Conservation (phyloP, 2,888 invertebrate species). For the Mantis religiosa region DNA sequence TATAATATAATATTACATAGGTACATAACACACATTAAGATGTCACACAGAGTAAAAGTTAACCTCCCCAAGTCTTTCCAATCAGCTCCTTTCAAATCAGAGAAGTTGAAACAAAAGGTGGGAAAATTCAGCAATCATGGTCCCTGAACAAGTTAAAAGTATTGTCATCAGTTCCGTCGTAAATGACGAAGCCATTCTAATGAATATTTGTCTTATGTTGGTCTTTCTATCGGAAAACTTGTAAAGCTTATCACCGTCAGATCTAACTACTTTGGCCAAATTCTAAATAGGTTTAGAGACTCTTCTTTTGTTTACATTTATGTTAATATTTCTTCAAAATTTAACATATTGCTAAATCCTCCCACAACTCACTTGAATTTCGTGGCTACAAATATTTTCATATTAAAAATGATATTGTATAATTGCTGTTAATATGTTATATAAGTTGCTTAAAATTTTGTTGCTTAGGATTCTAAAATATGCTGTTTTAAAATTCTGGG, state of each 20-base stretch:
- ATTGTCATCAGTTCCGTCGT: not conserved
- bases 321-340: not conserved
- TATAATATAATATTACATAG: too few species aligned
- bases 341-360: constrained; percentile 2
- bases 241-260: not conserved
- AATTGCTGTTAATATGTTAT: not conserved
- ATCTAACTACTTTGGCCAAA: not conserved
- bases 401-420: not conserved
- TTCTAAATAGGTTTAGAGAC: not conserved
- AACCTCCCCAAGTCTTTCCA: not conserved
- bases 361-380: not conserved
- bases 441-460: too few species aligned
- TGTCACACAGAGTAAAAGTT: not conserved
- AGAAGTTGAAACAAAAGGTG: not conserved
- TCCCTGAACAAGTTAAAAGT: not conserved
- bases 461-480: too few species aligned
- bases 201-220: not conserved
- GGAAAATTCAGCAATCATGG: constrained; percentile 1
- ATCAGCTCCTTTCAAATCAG: not conserved
- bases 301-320: not conserved
- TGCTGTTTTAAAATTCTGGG: too few species aligned
- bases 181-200: not conserved
- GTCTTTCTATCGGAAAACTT: not conserved
- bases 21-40: too few species aligned
- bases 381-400: not conserved